Conservation (phyloP, 2,888 invertebrate species). For the Stenurella melanura region DNA sequence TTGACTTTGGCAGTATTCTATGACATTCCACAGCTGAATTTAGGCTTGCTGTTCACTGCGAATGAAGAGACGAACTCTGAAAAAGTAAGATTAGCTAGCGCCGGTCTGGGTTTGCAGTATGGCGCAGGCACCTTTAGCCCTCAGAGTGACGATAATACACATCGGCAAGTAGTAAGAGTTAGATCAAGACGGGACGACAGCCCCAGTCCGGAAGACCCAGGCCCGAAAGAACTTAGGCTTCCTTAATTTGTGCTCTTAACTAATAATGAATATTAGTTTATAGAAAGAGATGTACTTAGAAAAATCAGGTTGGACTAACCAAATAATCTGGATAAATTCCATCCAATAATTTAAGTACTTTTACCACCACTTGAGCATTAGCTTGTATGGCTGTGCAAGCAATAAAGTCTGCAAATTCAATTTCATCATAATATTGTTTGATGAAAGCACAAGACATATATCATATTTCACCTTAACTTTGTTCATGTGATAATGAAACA, state of each 20-base stretch:
- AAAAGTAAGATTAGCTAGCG: conserved; percentile 80
- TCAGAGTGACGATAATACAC: conserved; percentile 74
- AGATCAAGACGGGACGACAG: conserved; percentile 79
- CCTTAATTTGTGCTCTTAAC: conserved; percentile 47
- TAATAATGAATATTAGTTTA: conserved; percentile 33
- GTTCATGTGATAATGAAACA: conserved; percentile 16
- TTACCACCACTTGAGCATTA: neutral
- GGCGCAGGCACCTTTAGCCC: conserved; percentile 72
- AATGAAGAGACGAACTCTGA: conserved; percentile 76
- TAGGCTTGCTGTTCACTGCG: conserved; percentile 84
- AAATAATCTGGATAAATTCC: conserved; percentile 29
- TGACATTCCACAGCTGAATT: conserved; percentile 91
- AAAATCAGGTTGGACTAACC: conserved; percentile 38
- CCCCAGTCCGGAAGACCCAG: conserved; percentile 83
- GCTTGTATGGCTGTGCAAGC: neutral
- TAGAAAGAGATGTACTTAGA: conserved; percentile 35
- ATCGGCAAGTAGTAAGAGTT: conserved; percentile 77
- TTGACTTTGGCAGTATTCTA: conserved; percentile 88
- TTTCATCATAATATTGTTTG: neutral
- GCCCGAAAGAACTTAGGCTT: conserved; percentile 69
- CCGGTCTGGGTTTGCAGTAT: conserved; percentile 73
- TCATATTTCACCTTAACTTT: neutral
- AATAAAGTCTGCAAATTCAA: too few relatives aligned
- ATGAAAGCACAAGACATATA: neutral
- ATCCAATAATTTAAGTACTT: conserved; percentile 26